Conservation (phyloP, 2,888 invertebrate genomes). For the Ptychoptera albimana region DNA sequence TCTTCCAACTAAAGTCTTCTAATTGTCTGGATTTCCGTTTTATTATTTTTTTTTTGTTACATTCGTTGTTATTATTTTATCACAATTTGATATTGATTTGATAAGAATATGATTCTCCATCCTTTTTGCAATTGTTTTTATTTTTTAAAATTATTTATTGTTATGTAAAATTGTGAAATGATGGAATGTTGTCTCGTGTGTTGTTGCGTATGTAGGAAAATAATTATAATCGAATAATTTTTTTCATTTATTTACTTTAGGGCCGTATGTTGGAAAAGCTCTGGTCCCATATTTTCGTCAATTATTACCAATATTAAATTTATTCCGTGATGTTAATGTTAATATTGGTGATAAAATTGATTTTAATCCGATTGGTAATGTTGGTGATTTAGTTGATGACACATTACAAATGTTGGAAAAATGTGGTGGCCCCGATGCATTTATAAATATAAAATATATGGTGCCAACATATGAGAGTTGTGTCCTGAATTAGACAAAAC, state of each 20-base stretch:
- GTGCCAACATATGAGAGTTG: constrained; percentile 96
- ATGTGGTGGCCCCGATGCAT: constrained; percentile 89
- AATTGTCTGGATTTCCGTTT: no score
- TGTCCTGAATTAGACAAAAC: constrained; percentile 6
- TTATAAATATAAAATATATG: constrained; percentile 96
- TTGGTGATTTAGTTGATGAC: constrained; percentile 82
- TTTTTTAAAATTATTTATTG: no score
- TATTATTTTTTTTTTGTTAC: no score
- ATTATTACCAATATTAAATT: constrained; percentile 74
- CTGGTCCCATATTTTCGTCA: constrained; percentile 92
- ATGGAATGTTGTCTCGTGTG: no score
- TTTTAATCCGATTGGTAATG: constrained; percentile 68
- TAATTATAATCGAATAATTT: no score
- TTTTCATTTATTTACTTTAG: constrained; percentile 8
- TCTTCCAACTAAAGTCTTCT: no score
- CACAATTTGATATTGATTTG: no score
- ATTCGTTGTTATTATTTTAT: no score
- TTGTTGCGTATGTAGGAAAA: no score
- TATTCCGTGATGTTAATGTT: constrained; percentile 48
- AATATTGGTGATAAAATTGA: constrained; percentile 81
- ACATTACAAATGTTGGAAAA: constrained; percentile 80
- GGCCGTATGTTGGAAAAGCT: constrained; percentile 63
- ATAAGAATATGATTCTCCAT: no score
- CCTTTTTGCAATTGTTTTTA: no score
- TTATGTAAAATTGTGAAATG: no score